phyloP scores from a whole-genome alignment of 2,888 invertebrate genomes.

The Epirrhoe tristata region DNA sequence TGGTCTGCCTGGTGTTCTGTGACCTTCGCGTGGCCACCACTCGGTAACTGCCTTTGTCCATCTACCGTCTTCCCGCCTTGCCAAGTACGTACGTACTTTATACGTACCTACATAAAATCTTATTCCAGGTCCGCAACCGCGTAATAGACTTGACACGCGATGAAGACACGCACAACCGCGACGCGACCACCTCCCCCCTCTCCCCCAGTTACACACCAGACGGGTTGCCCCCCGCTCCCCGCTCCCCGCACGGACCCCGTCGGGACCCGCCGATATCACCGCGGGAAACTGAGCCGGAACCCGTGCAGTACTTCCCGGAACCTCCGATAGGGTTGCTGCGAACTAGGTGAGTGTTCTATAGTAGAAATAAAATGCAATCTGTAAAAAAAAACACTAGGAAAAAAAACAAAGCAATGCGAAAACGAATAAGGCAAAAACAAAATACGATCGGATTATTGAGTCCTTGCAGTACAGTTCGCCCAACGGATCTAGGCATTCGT shows the following conservation, averaged over 20 bases:
- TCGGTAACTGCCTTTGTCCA: too few species aligned
- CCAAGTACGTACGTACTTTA: too few species aligned
- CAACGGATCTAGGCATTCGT: too few species aligned
- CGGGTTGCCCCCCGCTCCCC: conserved; percentile 36
- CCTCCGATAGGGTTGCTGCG: conserved; percentile 42
- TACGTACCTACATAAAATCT: neutral
- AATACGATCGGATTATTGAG: too few species aligned
- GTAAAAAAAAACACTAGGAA: neutral
- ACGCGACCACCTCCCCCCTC: conserved; percentile 43
- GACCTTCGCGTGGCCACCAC: too few species aligned
- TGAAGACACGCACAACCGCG: conserved; percentile 53
- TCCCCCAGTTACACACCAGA: conserved; percentile 38
- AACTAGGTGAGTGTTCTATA: conserved; percentile 51
- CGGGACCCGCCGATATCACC: conserved; percentile 32
- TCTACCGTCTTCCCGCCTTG: too few species aligned
- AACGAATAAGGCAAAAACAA: too few species aligned
- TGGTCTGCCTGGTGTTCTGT: too few species aligned
- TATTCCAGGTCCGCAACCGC: conserved; percentile 57
- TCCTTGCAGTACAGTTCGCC: too few species aligned
- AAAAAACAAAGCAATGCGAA: too few species aligned
- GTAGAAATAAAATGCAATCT: too few species aligned
- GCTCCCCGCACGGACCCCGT: conserved; percentile 27
- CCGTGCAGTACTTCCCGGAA: conserved; percentile 31
- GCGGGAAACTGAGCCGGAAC: conserved; percentile 44
- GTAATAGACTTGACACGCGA: conserved; percentile 72